Percentiles rank a stretch among this genome's conserved stretches.
Evolutionary conservation across 1,140 invertebrate genomes (phyloP).

Genomic region (Heliconius himera): DNA sequence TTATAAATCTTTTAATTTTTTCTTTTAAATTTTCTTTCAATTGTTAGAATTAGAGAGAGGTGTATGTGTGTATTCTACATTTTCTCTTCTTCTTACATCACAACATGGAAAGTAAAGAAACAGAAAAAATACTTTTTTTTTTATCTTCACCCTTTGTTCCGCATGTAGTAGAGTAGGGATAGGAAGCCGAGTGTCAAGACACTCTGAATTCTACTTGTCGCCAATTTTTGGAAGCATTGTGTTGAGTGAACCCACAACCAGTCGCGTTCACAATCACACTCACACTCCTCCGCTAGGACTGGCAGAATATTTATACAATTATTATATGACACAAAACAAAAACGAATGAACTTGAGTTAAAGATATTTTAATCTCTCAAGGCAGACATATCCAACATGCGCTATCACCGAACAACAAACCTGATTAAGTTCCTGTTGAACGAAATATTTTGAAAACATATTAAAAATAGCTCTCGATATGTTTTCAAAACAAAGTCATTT

Average conservation of each 20-base stretch:
- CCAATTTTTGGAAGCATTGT: no score
- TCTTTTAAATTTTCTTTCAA: background rate
- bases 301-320: background rate
- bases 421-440: slow-evolving; percentile 1
- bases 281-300: no score
- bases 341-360: background rate
- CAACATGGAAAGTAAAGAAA: background rate
- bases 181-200: no score
- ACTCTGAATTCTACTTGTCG: no score
- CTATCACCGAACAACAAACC: background rate
- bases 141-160: no score
- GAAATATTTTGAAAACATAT: background rate
- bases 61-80: background rate
- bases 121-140: no score
- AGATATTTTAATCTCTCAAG: background rate
- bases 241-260: no score
- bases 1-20: no score
- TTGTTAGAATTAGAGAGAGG: background rate
- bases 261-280: no score
- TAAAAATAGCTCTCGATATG: background rate
- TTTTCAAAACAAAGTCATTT: slow-evolving; percentile 3
- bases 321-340: background rate
- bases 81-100: background rate
- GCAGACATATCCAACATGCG: background rate
- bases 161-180: no score